Percentiles rank a stretch among this genome's conserved stretches.
Conservation (phyloP, 2,113 vertebrate species). For the Dermatemys mawii region DNA sequence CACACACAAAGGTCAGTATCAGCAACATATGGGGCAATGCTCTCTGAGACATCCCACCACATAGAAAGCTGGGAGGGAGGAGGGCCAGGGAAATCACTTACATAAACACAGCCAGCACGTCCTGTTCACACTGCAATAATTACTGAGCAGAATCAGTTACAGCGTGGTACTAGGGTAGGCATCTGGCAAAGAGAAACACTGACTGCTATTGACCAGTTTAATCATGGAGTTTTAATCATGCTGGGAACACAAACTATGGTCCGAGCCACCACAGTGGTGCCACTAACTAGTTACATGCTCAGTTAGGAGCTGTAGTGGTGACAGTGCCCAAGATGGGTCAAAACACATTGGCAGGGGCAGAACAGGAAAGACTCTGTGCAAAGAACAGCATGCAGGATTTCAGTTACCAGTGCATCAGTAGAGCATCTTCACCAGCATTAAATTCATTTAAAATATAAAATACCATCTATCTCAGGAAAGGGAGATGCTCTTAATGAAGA, state of each 20-base stretch:
- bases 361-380: neutral
- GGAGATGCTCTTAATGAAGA: neutral
- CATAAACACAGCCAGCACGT: rapidly evolving
- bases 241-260: neutral
- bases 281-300: neutral
- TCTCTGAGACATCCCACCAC: neutral
- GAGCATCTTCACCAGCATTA: neutral
- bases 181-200: rapidly evolving
- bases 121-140: neutral
- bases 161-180: neutral
- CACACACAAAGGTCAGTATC: neutral
- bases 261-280: neutral
- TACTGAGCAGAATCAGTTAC: neutral
- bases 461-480: slow-evolving; percentile 43
- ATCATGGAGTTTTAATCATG: neutral
- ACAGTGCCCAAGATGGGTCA: neutral
- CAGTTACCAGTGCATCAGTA: neutral
- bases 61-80: neutral
- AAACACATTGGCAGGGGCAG: neutral
- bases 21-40: neutral
- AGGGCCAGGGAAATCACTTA: neutral
- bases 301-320: neutral
- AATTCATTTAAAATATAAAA: neutral
- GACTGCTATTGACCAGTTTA: neutral
- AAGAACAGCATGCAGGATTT: neutral